Base-by-base conservation (phyloP, 2,888 invertebrate species). In the Anagyrus pseudococci region DNA sequence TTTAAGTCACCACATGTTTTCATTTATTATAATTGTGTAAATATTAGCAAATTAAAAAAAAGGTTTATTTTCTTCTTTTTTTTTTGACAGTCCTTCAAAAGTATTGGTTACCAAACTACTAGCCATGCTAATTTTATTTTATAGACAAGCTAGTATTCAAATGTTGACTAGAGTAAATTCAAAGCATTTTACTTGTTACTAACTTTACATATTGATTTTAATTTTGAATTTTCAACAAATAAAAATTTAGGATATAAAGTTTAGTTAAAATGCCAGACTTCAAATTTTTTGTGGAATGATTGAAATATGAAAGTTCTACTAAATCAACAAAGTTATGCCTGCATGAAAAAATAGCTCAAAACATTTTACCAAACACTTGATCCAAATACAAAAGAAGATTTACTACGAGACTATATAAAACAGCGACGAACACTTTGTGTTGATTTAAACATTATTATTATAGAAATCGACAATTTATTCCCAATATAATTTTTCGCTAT, bases 141-240 rank as follows among this genome's bases (percentile, higher is more conserved):
- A n/a, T n/a, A n/a, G 53, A 33, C 55, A 58, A 55, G 41, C 61
- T 52, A 26, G 58, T 47, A 55, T 62, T 55, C 58, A 47, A 66
- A 59, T 66, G 61, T 69, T 72, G 72, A 72, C 72, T 72, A 71
- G 72, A 72, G 70, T 70, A 64, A 70, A 69, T 67, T 63, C 64
- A 59, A 67, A 61, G 29, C n/a, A n/a, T n/a, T n/a, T n/a, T n/a
- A n/a, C n/a, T n/a, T n/a, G n/a, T n/a, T n/a, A n/a, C n/a, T n/a
- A n/a, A n/a, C 46, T 50, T 58, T 46, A 58, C 17, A 55, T 58
- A 56, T 46, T 48, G 52, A 56, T 56, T 20, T 58, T 40, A 60
- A 23, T 47, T 56, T 40, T 43, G 33, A 49, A 55, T 23, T 50
- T 60, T 48, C 8, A 19, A 60, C 54, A 26, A 19, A 57, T 22